Base-by-base conservation (phyloP, 2,113 vertebrate genomes). In the Sebastes fasciatus region DNA sequence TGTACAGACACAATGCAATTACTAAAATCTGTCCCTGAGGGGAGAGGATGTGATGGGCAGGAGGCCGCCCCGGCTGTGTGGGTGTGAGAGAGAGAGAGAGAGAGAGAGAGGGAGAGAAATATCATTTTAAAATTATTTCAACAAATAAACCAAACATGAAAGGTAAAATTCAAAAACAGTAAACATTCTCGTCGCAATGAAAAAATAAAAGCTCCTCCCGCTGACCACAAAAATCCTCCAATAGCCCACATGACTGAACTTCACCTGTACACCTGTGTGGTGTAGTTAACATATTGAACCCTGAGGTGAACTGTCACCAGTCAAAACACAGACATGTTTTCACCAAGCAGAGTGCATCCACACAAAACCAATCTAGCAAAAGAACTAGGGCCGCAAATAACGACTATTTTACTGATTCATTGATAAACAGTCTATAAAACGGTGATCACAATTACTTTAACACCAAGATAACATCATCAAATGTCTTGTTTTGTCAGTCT, bases 1-100 rank as follows among this genome's bases (percentile, higher is more conserved):
- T 57, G 23, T 4, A 55, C 54, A 64, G 40, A 63, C 43, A 76
- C 42, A 58, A 70, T 57, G 14, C 48, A 68, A 46, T 68, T n/a
- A 19, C 11, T 72, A 8, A 77, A 60, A 60, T 52, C 4, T 52
- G 48, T 40, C 42, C 68, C 42, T 40, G 10, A 71, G 43, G 57
- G 57, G 19, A 62, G 14, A 54, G 21, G 14, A 55, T 6, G 4
- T 43, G 55, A 70, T 17, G 40, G 14, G 42, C 26, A 8, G n/a
- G 26, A 71, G 57, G 46, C 26, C 34, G 34, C 34, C 34, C 34
- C 34, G 34, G 34, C 34, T 58, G 8, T 17, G 23, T 70, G 34
- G 3, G 17, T 48, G 40, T 64, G 34, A 9, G n/a, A 17, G 51
- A 55, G 19, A n/a, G 54, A 8, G 8, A 58, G n/a, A 58, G 57